phyloP scores from a whole-genome alignment of 2,888 invertebrate genomes.

The Bruchidius siliquastri region DNA sequence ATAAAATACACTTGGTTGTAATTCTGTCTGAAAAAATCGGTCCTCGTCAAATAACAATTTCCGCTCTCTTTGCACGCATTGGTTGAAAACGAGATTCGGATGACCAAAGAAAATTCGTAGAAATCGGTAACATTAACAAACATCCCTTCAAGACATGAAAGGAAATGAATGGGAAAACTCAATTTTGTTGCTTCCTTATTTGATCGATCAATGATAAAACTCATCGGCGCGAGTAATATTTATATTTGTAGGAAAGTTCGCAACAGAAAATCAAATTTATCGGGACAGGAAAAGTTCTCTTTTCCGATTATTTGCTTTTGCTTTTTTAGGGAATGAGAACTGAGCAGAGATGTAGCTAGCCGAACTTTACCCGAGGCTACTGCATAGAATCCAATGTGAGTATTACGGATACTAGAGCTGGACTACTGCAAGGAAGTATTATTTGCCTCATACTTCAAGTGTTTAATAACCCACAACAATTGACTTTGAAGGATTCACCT shows the following conservation, averaged over 20 bases:
- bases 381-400: background rate
- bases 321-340: conserved; percentile 1
- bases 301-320: conserved; percentile 16
- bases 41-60: background rate
- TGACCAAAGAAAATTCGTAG: background rate
- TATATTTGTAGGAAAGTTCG: conserved; percentile 18
- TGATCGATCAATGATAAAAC: conserved; percentile 16
- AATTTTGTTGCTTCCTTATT: conserved; percentile 14
- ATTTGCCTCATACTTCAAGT: no score
- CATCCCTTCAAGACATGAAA: conserved; percentile 1
- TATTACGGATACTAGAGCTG: background rate
- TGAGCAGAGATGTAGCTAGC: background rate
- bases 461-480: no score
- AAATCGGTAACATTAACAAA: background rate
- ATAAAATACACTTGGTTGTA: no score
- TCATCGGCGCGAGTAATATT: conserved; percentile 19
- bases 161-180: conserved; percentile 14
- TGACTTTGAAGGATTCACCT: no score
- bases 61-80: background rate
- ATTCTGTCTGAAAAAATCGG: no score
- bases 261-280: conserved; percentile 18
- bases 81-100: background rate
- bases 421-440: no score
- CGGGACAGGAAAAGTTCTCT: conserved; percentile 10
- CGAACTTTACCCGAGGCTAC: background rate